phyloP scores from a whole-genome alignment of 2,113 vertebrate species.

The Arvicanthis niloticus region DNA sequence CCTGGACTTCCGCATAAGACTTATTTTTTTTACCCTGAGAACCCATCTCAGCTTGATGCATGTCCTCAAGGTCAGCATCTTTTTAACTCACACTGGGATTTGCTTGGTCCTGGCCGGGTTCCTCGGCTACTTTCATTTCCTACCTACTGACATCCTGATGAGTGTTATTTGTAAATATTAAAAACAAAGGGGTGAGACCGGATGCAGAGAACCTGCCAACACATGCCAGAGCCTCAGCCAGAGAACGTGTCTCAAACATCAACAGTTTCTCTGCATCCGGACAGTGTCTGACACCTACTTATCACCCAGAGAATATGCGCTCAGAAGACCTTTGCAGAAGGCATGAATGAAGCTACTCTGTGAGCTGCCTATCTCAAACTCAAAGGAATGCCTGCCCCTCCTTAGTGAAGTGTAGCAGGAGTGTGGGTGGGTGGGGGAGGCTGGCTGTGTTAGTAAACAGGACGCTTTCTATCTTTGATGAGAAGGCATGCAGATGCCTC shows the following conservation, averaged over 20 bases:
- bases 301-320: constrained; percentile 23
- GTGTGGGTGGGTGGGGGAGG: background rate
- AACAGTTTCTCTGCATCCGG: background rate
- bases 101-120: constrained; percentile 8
- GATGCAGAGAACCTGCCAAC: constrained; percentile 64
- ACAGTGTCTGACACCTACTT: constrained; percentile 61
- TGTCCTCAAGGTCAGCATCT: constrained; percentile 36
- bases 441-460: constrained; percentile 64
- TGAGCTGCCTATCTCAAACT: constrained; percentile 12
- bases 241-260: constrained; percentile 24
- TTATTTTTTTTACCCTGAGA: constrained; percentile 19
- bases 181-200: constrained; percentile 54
- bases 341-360: background rate
- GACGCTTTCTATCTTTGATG: constrained; percentile 66
- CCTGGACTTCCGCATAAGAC: background rate
- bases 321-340: constrained; percentile 9
- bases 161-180: constrained; percentile 71
- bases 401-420: constrained; percentile 9
- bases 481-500: constrained; percentile 62
- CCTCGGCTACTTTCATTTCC: constrained; percentile 56
- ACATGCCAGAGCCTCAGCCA: constrained; percentile 36
- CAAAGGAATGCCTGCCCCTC: constrained; percentile 38
- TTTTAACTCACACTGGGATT: constrained; percentile 42
- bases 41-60: background rate
- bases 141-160: constrained; percentile 68